phyloP scores from a whole-genome alignment of 2,888 invertebrate species.

The Sipha maydis region DNA sequence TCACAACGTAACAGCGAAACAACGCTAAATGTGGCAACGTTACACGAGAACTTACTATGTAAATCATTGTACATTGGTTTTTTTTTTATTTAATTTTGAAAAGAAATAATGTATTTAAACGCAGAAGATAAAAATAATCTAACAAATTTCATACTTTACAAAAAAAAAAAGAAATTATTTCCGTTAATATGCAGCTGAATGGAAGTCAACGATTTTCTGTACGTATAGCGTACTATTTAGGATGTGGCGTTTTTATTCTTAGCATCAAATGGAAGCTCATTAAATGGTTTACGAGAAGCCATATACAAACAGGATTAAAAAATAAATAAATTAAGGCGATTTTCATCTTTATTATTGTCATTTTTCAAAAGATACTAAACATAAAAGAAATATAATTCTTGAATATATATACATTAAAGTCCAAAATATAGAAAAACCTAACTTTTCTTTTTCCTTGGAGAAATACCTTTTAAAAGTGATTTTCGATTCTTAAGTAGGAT shows the following conservation, averaged over 20 bases:
- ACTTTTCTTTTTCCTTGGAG: neutral
- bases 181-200: too few species aligned
- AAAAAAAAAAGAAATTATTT: too few species aligned
- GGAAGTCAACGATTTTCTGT: too few species aligned
- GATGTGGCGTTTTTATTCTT: neutral
- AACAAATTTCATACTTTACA: too few species aligned
- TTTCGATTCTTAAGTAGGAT: neutral
- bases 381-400: constrained; percentile 40
- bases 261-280: neutral
- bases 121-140: too few species aligned
- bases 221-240: neutral
- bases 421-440: neutral
- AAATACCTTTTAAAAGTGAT: neutral
- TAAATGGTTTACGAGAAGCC: constrained; percentile 25
- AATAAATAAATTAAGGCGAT: constrained; percentile 4
- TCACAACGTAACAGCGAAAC: too few species aligned
- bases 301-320: constrained; percentile 23
- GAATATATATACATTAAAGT: neutral
- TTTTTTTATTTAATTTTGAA: too few species aligned
- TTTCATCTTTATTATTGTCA: constrained; percentile 22
- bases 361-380: neutral
- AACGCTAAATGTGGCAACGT: too few species aligned
- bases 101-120: too few species aligned
- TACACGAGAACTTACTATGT: too few species aligned
- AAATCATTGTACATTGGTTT: too few species aligned